phyloP scores from a whole-genome alignment of 2,113 vertebrate species.

The Vireo altiloquus region DNA sequence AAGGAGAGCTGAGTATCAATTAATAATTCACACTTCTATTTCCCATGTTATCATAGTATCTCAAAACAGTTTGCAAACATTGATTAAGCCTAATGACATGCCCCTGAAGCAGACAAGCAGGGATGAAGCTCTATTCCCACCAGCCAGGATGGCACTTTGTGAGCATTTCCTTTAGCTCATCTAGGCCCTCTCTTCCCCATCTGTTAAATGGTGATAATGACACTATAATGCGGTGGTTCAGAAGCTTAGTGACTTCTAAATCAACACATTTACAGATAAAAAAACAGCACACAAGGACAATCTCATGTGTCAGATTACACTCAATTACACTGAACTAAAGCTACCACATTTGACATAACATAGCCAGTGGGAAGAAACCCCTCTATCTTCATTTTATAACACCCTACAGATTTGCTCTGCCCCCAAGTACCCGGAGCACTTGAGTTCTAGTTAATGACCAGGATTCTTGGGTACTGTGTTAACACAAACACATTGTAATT shows the following conservation, averaged over 20 bases:
- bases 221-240: neutral
- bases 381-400: neutral
- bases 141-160: neutral
- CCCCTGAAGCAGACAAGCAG: neutral
- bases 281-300: neutral
- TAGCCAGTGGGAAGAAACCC: neutral
- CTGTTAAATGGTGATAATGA: neutral
- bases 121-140: neutral
- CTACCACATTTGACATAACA: neutral
- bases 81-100: neutral
- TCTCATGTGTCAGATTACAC: neutral
- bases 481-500: neutral
- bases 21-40: conserved; percentile 38
- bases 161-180: neutral
- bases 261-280: neutral
- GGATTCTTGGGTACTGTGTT: neutral
- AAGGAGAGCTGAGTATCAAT: conserved; percentile 19
- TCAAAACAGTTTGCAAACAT: conserved; percentile 41
- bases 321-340: neutral
- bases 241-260: neutral
- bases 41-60: neutral
- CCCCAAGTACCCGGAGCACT: neutral
- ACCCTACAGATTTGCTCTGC: neutral
- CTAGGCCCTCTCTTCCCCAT: neutral
- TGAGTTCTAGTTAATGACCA: neutral